phyloP scores from a whole-genome alignment of 92 coral and sea anemone species.

The Hydrozoanthus gracilis region DNA sequence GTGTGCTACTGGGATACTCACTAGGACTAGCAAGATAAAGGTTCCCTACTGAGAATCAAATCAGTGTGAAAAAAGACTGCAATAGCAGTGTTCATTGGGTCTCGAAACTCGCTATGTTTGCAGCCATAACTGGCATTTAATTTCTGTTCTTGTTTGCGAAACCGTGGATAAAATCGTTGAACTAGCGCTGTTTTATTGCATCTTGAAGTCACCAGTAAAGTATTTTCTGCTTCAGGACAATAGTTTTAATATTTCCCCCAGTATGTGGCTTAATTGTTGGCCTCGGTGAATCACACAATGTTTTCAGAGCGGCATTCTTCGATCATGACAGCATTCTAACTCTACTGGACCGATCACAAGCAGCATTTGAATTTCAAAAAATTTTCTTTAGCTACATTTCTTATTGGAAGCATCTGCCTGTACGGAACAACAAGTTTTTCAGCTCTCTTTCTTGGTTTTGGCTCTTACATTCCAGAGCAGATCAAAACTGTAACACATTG shows the following conservation, averaged over 20 bases:
- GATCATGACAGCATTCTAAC: slow-evolving; percentile 20
- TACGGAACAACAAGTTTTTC: not conserved
- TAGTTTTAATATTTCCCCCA: slow-evolving; percentile 45
- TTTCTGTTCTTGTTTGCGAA: not conserved
- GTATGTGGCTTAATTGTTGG: slow-evolving; percentile 44
- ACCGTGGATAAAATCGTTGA: not conserved
- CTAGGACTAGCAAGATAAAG: slow-evolving; percentile 24
- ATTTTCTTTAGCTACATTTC: not conserved
- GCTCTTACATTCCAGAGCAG: slow-evolving; percentile 4
- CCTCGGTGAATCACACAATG: slow-evolving; percentile 36
- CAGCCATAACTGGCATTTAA: not conserved
- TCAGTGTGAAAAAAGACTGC: not conserved
- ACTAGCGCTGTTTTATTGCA: not conserved
- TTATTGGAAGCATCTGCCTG: not conserved
- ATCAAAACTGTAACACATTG: slow-evolving; percentile 22
- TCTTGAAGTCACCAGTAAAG: slow-evolving; percentile 28
- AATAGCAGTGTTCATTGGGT: not conserved
- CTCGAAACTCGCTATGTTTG: not conserved
- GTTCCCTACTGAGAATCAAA: slow-evolving; percentile 26
- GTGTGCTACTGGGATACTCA: slow-evolving; percentile 35
- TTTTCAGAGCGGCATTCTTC: slow-evolving; percentile 36
- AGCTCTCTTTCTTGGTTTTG: not conserved
- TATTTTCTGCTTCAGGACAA: slow-evolving; percentile 46
- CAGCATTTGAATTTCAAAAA: slow-evolving; percentile 4
- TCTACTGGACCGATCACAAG: not conserved